A percentile compares a stretch with the other conserved stretches of the same genome.
These are phyloP conservation scores for Pseudolaguvia tuberculata DNA, from an alignment of 2,113 vertebrate species.

Conservation along the genomic window DNA sequence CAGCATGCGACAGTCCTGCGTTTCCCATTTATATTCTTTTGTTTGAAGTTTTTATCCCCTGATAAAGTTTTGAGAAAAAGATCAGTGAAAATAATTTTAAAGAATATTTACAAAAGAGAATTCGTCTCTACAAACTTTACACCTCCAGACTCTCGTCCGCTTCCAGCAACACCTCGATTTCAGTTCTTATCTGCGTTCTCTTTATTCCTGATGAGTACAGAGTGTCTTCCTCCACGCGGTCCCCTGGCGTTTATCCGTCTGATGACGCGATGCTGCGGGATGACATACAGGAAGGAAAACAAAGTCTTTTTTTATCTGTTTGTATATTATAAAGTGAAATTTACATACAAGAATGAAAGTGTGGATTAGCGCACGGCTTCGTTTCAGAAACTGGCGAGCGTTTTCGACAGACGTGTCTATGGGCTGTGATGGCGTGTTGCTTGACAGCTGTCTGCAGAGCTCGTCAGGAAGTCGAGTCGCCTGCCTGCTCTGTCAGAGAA, in stretches of 20 bases:
- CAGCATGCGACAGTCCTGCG: slow-evolving; percentile 27
- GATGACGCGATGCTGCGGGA: slow-evolving; percentile 28
- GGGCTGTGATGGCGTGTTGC: slow-evolving; percentile 47
- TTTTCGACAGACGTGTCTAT: slow-evolving; percentile 53
- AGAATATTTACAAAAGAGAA: no score
- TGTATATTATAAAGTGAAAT: slow-evolving; percentile 40
- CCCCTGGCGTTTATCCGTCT: slow-evolving; percentile 38
- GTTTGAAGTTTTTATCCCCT: not conserved
- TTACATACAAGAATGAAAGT: slow-evolving; percentile 51
- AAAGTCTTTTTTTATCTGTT: not conserved
- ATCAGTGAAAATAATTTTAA: slow-evolving; percentile 47
- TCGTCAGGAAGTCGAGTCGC: slow-evolving; percentile 42
- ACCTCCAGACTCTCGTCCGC: slow-evolving; percentile 13
- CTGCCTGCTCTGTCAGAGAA: slow-evolving; percentile 49
- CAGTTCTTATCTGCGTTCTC: no score
- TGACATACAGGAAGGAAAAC: slow-evolving; percentile 10
- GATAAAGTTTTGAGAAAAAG: slow-evolving; percentile 40
- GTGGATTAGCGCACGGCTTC: slow-evolving; percentile 12
- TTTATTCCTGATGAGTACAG: no score
- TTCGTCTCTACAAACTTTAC: no score
- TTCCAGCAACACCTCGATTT: slow-evolving; percentile 29
- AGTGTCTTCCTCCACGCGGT: slow-evolving; percentile 10
- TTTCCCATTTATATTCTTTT: not conserved
- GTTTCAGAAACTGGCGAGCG: slow-evolving; percentile 14
- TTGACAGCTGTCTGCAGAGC: slow-evolving; percentile 52